Evolutionary conservation across 2,888 invertebrate genomes (phyloP).

Genomic region (Pheosia tremula): DNA sequence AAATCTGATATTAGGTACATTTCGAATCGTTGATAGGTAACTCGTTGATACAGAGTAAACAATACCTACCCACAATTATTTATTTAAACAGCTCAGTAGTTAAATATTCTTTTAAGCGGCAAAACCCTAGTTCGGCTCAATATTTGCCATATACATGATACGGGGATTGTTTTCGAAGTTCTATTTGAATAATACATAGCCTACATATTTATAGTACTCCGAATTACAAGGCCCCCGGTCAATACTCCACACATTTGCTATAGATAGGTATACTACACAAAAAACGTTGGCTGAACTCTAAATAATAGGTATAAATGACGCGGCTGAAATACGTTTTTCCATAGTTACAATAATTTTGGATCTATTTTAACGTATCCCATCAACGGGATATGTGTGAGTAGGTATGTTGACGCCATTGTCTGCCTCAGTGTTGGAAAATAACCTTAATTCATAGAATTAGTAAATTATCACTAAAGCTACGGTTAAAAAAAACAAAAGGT

Average conservation of each 20-base stretch:
- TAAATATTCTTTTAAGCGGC: slow-evolving; percentile 50
- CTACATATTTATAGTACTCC: neutral
- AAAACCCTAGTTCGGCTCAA: slow-evolving; percentile 47
- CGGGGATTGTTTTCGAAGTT: neutral
- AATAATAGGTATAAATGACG: too few species aligned
- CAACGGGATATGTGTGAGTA: too few species aligned
- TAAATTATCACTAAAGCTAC: too few species aligned
- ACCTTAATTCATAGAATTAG: too few species aligned
- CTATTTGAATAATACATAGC: slow-evolving; percentile 1
- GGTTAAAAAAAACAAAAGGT: too few species aligned
- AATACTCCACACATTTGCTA: neutral
- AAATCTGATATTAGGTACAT: too few species aligned
- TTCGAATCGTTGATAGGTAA: slow-evolving; percentile 10
- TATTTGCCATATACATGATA: slow-evolving; percentile 24
- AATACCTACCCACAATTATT: slow-evolving; percentile 3
- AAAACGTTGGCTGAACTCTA: neutral
- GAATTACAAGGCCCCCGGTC: neutral
- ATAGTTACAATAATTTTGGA: too few species aligned
- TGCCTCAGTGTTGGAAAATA: too few species aligned
- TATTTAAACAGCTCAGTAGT: slow-evolving; percentile 18
- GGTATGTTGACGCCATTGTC: too few species aligned
- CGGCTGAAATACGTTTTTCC: too few species aligned
- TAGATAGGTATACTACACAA: neutral
- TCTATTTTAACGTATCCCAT: too few species aligned
- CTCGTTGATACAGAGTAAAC: slow-evolving; percentile 11